Evolutionary conservation across 1,140 invertebrate genomes (phyloP).

Genomic region (Calliopsis andreniformis): DNA sequence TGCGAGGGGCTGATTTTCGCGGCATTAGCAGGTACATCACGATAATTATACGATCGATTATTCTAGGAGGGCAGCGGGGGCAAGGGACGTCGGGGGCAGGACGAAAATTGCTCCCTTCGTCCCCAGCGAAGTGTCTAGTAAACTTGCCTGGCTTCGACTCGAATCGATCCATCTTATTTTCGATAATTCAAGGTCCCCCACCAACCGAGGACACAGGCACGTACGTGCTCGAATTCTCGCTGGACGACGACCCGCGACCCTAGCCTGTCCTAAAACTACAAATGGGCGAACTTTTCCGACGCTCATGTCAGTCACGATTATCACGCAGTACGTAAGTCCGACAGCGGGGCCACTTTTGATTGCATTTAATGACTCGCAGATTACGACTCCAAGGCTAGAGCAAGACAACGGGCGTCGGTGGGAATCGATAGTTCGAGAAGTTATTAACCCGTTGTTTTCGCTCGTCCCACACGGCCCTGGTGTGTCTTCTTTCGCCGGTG

Average conservation of each 20-base stretch:
- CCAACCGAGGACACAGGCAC: background rate
- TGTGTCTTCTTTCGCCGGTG: background rate
- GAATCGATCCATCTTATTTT: constrained; percentile 66
- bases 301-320: background rate
- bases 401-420: constrained; percentile 1
- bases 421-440: constrained; percentile 29
- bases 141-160: constrained; percentile 64
- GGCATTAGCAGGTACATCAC: constrained; percentile 75
- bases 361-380: constrained; percentile 5
- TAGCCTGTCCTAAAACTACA: background rate
- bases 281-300: background rate
- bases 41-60: constrained; percentile 78
- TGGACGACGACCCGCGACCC: background rate
- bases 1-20: constrained; percentile 75
- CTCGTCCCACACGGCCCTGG: background rate
- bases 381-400: background rate
- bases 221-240: background rate
- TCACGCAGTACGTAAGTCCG: background rate
- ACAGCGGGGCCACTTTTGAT: no score
- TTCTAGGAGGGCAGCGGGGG: constrained; percentile 64
- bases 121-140: constrained; percentile 40
- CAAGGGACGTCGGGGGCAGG: constrained; percentile 35
- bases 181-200: constrained; percentile 66
- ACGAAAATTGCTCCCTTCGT: constrained; percentile 62
- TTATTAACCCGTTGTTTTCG: constrained; percentile 21